phyloP scores from a whole-genome alignment of 1,140 invertebrate species.

The Harlomillsia oculata region DNA sequence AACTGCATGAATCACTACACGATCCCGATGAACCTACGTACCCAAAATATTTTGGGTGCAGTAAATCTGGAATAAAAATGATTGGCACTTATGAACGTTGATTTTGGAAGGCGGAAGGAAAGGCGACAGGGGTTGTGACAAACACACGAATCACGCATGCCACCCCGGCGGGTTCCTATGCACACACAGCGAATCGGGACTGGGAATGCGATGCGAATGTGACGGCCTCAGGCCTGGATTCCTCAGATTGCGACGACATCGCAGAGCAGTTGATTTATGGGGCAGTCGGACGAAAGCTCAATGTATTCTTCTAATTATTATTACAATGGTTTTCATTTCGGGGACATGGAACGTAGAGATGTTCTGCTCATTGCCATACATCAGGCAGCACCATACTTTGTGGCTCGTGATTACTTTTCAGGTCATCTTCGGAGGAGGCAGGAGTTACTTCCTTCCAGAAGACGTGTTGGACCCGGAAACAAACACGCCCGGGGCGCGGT shows the following conservation, averaged over 20 bases:
- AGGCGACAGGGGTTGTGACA: slow-evolving; percentile 61
- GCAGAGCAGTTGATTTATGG: slow-evolving; percentile 51
- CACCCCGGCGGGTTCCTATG: slow-evolving; percentile 56
- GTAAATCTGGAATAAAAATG: no score
- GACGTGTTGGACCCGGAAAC: slow-evolving; percentile 43
- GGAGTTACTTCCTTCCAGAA: slow-evolving; percentile 41
- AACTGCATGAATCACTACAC: no score
- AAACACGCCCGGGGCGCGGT: slow-evolving; percentile 39
- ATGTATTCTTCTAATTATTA: slow-evolving; percentile 43
- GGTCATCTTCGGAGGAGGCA: slow-evolving; percentile 53
- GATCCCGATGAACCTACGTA: no score
- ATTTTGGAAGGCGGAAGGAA: no score
- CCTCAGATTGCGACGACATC: slow-evolving; percentile 48
- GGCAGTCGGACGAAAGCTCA: slow-evolving; percentile 49
- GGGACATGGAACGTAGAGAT: not conserved
- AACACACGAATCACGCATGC: slow-evolving; percentile 69
- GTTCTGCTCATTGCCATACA: not conserved
- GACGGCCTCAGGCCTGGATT: slow-evolving; percentile 15
- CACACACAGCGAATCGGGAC: slow-evolving; percentile 53
- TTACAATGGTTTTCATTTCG: not conserved
- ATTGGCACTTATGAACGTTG: no score
- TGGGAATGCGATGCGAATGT: slow-evolving; percentile 56
- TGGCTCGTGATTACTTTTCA: slow-evolving; percentile 27
- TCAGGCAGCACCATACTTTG: no score
- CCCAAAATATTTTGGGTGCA: no score